Percentiles rank a stretch among this genome's conserved stretches.
phyloP scores from a whole-genome alignment of 2,888 invertebrate species.

The Belgica antarctica region DNA sequence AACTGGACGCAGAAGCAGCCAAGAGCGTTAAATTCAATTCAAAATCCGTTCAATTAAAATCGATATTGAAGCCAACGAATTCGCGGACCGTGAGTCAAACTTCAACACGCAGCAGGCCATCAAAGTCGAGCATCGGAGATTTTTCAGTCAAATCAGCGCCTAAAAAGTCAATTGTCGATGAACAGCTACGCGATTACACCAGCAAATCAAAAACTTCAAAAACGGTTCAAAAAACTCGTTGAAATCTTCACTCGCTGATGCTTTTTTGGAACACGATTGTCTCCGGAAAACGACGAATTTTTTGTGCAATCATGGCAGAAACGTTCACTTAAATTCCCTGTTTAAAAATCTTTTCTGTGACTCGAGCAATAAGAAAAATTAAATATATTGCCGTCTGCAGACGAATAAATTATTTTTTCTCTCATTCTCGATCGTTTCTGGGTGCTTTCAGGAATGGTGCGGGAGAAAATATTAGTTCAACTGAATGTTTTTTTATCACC shows the following conservation, averaged over 20 bases:
- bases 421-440: constrained; percentile 1
- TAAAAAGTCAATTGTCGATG: background rate
- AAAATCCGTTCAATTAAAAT: no score
- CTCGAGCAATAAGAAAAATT: constrained; percentile 30
- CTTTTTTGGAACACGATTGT: background rate
- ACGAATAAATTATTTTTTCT: constrained; percentile 29
- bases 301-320: background rate
- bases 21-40: no score
- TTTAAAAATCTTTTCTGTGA: constrained; percentile 14
- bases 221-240: constrained; percentile 2
- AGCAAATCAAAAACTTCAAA: constrained; percentile 11
- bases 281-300: background rate
- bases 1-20: no score
- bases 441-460: background rate
- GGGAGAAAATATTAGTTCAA: constrained; percentile 21
- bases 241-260: background rate
- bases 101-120: no score
- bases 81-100: no score
- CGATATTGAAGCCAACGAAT: no score
- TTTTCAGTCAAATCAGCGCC: no score
- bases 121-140: no score
- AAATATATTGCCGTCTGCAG: constrained; percentile 31
- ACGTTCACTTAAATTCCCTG: background rate
- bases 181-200: background rate
- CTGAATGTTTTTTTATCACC: background rate